Base-by-base conservation (phyloP, 2,797 vertebrate species). In the Arnoldichthys spilopterus region DNA sequence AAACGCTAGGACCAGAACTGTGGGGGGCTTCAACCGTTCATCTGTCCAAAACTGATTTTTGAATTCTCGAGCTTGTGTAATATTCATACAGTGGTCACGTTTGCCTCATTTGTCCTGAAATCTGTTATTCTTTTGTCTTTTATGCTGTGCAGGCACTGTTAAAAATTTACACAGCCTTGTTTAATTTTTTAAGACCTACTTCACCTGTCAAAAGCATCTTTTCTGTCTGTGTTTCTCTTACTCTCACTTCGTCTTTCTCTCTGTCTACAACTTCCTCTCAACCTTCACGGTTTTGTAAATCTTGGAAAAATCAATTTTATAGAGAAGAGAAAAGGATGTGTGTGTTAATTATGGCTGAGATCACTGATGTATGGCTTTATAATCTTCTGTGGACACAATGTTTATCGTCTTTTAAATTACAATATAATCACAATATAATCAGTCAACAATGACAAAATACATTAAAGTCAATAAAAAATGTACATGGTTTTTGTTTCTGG, bases 131-230 rank as follows among this genome's bases (percentile, higher is more conserved):
- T 63, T 63, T 37, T 40, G 30, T 11, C 11, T 43, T 40, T 34
- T 64, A 30, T 20, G 1, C 28, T 62, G 16, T 62, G 40, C 4
- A 43, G 37, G 6, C n/a, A 40, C 20, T 13, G 24, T 66, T 66
- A 66, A 22, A 43, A 66, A 66, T 66, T 64, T 22, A 64, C n/a
- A 22, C n/a, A 22, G 22, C 63, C 34, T 66, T 43, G n/a, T 40
- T 40, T 12, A 11, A 22, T 20, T 24, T 64, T 66, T 66, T 66
- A 66, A 30, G 20, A 22, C 34, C 28, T 24, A 15, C n/a, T 63
- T 34, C 32, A 63, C 20, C 63, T 43, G 34, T 43, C 37, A 43
- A 13, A 66, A 45, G 6, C 34, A 15, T 5, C 32, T 28, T 62
- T 16, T 34, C 6, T 56, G 2, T 56, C 22, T 26, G n/a, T 56